These are phyloP conservation scores for Fopius arisanus DNA, from an alignment of 1,140 invertebrate species.

Conservation along the genomic window DNA sequence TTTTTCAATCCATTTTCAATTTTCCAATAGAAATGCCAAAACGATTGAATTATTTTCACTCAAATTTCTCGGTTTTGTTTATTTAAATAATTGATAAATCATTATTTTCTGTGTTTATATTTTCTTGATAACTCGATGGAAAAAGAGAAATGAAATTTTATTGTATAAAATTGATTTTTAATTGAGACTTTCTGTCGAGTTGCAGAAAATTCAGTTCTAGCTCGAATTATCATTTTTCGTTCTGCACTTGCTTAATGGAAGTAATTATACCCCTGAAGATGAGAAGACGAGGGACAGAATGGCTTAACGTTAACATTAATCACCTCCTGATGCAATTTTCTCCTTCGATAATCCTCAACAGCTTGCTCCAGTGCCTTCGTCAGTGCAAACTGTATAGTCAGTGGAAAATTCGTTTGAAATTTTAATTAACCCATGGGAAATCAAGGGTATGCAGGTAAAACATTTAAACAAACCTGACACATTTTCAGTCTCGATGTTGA, in stretches of 20 bases:
- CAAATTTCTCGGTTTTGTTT: too few relatives aligned
- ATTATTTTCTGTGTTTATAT: too few relatives aligned
- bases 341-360: constrained; percentile 37
- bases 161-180: too few relatives aligned
- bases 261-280: background rate
- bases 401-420: background rate
- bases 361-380: constrained; percentile 51
- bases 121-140: too few relatives aligned
- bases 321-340: constrained; percentile 21
- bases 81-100: too few relatives aligned
- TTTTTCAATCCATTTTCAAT: too few relatives aligned
- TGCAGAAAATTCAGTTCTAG: too few relatives aligned
- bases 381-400: constrained; percentile 43
- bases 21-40: too few relatives aligned
- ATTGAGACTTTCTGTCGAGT: too few relatives aligned
- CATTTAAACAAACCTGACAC: constrained; percentile 46
- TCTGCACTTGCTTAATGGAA: background rate
- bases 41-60: too few relatives aligned
- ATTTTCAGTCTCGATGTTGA: constrained; percentile 45
- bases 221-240: too few relatives aligned
- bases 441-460: background rate
- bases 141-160: too few relatives aligned
- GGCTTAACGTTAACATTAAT: background rate
- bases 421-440: background rate
- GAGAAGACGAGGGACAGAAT: background rate